Evolutionary conservation across 2,797 vertebrate species (phyloP), one percentile per base, ranked within the genome.

Genomic region (Myotis myotis): DNA sequence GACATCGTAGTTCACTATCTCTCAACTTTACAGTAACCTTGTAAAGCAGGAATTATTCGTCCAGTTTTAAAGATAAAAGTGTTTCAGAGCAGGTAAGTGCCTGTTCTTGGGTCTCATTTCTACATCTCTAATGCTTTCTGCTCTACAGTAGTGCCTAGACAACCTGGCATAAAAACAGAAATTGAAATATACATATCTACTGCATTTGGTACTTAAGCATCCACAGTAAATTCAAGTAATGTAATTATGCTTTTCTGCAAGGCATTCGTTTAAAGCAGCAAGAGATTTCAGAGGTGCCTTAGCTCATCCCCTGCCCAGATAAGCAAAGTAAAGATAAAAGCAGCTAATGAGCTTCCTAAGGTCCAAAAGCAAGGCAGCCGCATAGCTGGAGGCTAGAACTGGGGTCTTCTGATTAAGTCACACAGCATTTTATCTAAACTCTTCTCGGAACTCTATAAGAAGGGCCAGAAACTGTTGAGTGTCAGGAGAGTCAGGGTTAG

Each of bases 41-140:
- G 23, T 23, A 85, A 95, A 96, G 71, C 16, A 87, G 36, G 49
- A 85, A 71, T 81, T 41, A 66, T 82, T 20, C 19, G 33, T 22
- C 60, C 71, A 22, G 11, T 38, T 85, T 87, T 20, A 82, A 92
- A 94, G 92, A 94, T 75, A 92, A 89, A 83, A 92, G 55, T 3
- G 44, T 83, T 82, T 95, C 51, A 71, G 76, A 76, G 30, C 36
- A 4, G 13, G 22, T 55, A 87, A 84, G 72, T 84, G 23, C 38
- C 53, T 30, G 9, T 57, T 30, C 68, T 64, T 44, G 44, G 28
- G 33, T 95, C 75, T 93, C 80, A 30, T 70, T 76, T 87, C 76
- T 85, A 79, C 72, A 85, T 47, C 41, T 49, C 41, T 22, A 66
- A 53, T 13, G 33, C 11, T 72, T 89, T 51, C 44, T 47, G 49